Evolutionary conservation across 2,888 invertebrate species (phyloP), one percentile per base, ranked within the genome.

Genomic region (Drosophila anceps): DNA sequence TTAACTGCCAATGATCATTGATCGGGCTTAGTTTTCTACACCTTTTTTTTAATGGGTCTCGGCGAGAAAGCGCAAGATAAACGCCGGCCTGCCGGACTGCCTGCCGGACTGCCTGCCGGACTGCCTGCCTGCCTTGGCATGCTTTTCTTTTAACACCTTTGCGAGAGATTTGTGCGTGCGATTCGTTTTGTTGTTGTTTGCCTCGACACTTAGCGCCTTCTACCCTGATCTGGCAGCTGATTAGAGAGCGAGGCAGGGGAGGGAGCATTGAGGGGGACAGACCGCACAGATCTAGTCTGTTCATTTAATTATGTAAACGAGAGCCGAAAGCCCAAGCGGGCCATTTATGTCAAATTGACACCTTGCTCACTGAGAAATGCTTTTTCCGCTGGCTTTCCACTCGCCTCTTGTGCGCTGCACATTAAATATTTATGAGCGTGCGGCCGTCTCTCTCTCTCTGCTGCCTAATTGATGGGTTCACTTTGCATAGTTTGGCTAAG

Each of bases 331-430:
- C 29, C 43, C 41, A 43, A 51, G 66, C 69, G 76, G 76, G 69
- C 90, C 74, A 87, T 90, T 90, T 90, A 87, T 86, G 86, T 89
- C 88, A 87, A 87, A 87, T 90, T 87, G 90, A 90, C 86, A 90
- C 86, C 90, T 67, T 24, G 75, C 9, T 51, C 63, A 43, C 31
- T 46, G 77, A 72, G 24, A 64, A 81, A 69, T 55, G 66, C 64
- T 60, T 73, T 67, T 67, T 61, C 61, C 48, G 20, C 33, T 61
- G 41, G 55, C 41, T 55, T 55, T 55, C 55, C 55, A 54, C 35
- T 61, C 51, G 58, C 27, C 48, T n/a, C n/a, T n/a, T n/a, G n/a
- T n/a, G n/a, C n/a, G 48, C 62, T 48, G 63, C 70, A 76, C 80
- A 79, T 79, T 89, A 86, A 90, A 86, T 86, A 86, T 86, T 89